Base-by-base conservation (phyloP, 1,140 invertebrate genomes). In the Eufriesea mexicana region DNA sequence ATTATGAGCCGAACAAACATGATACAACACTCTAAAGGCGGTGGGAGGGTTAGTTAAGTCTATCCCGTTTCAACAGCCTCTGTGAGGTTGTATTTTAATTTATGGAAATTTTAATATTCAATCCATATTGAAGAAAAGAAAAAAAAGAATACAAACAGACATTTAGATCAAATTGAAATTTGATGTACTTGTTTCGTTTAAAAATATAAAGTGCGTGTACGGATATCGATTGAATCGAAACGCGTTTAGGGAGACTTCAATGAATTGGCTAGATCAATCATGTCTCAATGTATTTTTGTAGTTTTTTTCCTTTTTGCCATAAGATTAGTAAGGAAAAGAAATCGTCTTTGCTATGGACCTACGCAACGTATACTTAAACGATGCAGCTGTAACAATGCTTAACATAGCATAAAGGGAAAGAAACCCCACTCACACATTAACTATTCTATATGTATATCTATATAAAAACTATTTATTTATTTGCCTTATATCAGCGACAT, bases 31-130 rank as follows among this genome's bases (percentile, higher is more conserved):
- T 86, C 74, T 49, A 62, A 77, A 55, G 77, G 79, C 83, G 79
- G 84, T 90, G 86, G 85, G 88, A 90, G 89, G 89, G 89, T 90
- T 89, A 90, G 84, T 54, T 51, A 61, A n/a, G 51, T 84, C 77
- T 88, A 88, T 79, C 74, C 86, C 84, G 14, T 80, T 86, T 75
- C 68, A 64, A 84, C 83, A 85, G 66, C 89, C 85, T 91, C 84
- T 87, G 72, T 88, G 90, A 90, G 89, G 90, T 87, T 86, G 84
- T 79, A 66, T 84, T 71, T 81, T 81, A 79, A 66, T 77, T 74
- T 73, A 73, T 67, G 79, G 14, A 62, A 86, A 89, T 86, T 86
- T 89, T 83, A 84, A 74, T 81, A 87, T 72, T 67, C 66, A 54
- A 59, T 73, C 79, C 28, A n/a, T 78, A 68, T 71, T 5, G 25